Percentiles rank a stretch among this genome's conserved stretches.
These are phyloP conservation scores for Altica lythri DNA, from an alignment of 2,888 invertebrate species.

Conservation along the genomic window DNA sequence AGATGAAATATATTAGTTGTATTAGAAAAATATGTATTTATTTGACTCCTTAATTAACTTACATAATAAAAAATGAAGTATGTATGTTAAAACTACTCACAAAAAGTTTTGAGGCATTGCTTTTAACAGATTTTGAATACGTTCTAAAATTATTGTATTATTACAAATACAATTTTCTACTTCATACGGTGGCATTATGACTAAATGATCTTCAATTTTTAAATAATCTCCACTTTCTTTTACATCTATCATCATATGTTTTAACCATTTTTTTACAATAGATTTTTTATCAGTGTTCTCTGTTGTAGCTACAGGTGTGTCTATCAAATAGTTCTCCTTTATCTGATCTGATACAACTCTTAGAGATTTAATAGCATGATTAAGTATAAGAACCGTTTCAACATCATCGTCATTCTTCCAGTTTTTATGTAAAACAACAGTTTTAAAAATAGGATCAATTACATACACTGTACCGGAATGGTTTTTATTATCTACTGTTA, in stretches of 20 bases:
- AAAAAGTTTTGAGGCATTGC: slow-evolving; percentile 49
- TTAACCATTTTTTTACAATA: slow-evolving; percentile 51
- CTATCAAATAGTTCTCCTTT: slow-evolving; percentile 36
- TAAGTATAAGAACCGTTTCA: slow-evolving; percentile 39
- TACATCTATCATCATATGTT: slow-evolving; percentile 51
- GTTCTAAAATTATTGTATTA: slow-evolving; percentile 54
- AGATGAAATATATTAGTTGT: too few relatives aligned
- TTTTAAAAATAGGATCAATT: slow-evolving; percentile 52
- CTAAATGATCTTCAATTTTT: slow-evolving; percentile 51
- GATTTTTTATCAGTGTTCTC: slow-evolving; percentile 34
- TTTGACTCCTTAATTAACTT: too few relatives aligned
- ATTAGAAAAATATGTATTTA: too few relatives aligned
- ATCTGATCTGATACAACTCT: slow-evolving; percentile 39
- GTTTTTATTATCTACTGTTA: slow-evolving; percentile 42
- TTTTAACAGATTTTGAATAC: slow-evolving; percentile 51
- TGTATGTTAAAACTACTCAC: too few relatives aligned
- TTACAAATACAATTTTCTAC: slow-evolving; percentile 52
- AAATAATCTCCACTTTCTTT: slow-evolving; percentile 50
- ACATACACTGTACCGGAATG: slow-evolving; percentile 48
- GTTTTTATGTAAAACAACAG: slow-evolving; percentile 45
- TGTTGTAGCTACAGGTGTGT: slow-evolving; percentile 10
- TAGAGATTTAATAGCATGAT: slow-evolving; percentile 47
- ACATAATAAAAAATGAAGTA: too few relatives aligned
- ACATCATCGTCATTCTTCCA: slow-evolving; percentile 27
- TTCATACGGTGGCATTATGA: slow-evolving; percentile 54